Conservation (phyloP, 1,140 invertebrate genomes). For the Zaprionus tsacasi region DNA sequence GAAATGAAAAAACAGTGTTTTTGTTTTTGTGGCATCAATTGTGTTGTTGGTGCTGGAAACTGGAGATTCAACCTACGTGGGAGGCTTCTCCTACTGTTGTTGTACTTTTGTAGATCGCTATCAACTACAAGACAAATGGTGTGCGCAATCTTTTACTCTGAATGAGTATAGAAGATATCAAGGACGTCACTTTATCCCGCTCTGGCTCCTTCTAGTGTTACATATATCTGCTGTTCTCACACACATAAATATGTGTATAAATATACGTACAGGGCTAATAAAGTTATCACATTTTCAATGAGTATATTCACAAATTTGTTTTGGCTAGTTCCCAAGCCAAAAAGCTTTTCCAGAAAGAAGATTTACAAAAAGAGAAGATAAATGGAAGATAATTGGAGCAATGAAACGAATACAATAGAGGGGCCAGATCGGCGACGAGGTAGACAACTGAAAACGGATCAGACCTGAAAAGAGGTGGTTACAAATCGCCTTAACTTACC, state of each 20-base stretch:
- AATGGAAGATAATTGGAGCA: slow-evolving; percentile 48
- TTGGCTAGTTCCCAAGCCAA: slow-evolving; percentile 57
- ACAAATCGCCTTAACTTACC: slow-evolving; percentile 62
- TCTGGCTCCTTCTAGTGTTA: slow-evolving; percentile 28
- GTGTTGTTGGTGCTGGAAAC: slow-evolving; percentile 61
- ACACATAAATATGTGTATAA: slow-evolving; percentile 7
- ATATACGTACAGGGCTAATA: slow-evolving; percentile 59
- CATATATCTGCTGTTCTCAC: slow-evolving; percentile 13
- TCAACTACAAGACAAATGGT: slow-evolving; percentile 82
- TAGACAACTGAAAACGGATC: slow-evolving; percentile 13
- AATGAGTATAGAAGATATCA: slow-evolving; percentile 72
- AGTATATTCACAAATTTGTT: slow-evolving; percentile 2
- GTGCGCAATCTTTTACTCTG: slow-evolving; percentile 75
- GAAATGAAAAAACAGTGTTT: slow-evolving; percentile 55
- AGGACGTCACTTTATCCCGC: slow-evolving; percentile 68
- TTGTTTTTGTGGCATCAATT: slow-evolving; percentile 58
- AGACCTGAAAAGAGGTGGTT: slow-evolving; percentile 21
- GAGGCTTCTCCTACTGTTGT: slow-evolving; percentile 56
- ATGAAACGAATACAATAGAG: slow-evolving; percentile 35
- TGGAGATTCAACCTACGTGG: slow-evolving; percentile 72
- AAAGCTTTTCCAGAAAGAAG: slow-evolving; percentile 25
- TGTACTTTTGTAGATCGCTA: slow-evolving; percentile 65
- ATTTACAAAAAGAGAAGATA: slow-evolving; percentile 31
- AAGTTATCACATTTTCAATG: slow-evolving; percentile 63
- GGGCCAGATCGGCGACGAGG: not conserved